phyloP scores from a whole-genome alignment of 2,113 vertebrate genomes.

The Leiothrix lutea region DNA sequence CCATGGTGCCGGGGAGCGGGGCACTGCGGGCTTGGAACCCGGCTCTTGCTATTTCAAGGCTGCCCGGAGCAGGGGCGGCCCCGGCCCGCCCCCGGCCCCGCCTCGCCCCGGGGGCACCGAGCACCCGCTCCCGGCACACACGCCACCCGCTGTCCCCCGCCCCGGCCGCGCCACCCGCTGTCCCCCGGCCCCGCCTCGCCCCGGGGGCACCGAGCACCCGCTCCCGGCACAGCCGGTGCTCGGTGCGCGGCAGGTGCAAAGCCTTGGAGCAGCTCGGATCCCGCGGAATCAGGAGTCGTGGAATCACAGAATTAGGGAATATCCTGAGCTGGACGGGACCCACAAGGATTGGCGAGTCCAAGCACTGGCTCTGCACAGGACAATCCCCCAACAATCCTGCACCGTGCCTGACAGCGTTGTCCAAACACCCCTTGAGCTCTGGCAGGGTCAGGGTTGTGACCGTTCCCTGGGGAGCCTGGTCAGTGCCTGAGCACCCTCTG shows the following conservation, averaged over 20 bases:
- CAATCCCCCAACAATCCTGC: neutral
- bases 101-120: neutral
- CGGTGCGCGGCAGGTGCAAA: neutral
- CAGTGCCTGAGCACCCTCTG: neutral
- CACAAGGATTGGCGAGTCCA: accelerated
- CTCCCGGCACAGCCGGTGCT: neutral
- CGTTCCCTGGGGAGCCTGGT: neutral
- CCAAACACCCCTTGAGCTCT: neutral
- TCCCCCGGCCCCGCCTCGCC: neutral
- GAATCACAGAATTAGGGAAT: neutral
- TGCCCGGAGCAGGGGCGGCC: neutral
- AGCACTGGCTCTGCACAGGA: neutral
- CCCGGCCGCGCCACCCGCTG: no score
- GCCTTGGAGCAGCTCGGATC: neutral
- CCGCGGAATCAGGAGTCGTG: accelerated
- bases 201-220: neutral
- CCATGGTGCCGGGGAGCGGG: conserved; percentile 36
- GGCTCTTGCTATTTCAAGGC: neutral
- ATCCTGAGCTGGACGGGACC: neutral
- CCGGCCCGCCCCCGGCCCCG: neutral
- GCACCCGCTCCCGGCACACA: neutral
- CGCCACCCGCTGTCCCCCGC: no score
- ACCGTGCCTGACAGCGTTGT: neutral
- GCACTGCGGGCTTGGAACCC: accelerated
- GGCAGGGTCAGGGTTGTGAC: neutral